Evolutionary conservation across 2,113 vertebrate genomes (phyloP).

Genomic region (Etheostoma cragini): DNA sequence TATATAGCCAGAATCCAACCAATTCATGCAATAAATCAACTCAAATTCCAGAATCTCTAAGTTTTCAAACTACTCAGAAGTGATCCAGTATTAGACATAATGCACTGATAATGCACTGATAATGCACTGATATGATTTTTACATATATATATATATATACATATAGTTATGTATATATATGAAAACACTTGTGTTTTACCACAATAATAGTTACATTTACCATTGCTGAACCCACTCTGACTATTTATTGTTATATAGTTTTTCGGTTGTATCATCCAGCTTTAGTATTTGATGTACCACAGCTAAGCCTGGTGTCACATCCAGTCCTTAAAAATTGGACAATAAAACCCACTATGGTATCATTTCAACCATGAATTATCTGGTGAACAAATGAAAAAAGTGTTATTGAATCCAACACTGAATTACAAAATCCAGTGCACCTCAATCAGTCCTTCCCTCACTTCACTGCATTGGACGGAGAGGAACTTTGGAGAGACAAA

Average conservation of each 20-base stretch:
- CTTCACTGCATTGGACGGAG: constrained; percentile 13
- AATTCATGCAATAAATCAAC: not conserved
- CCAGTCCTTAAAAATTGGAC: not conserved
- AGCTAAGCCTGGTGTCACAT: not conserved
- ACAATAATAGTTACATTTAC: not conserved
- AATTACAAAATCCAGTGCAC: constrained; percentile 13
- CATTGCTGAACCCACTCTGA: not conserved
- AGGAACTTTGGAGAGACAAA: constrained; percentile 43
- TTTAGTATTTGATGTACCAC: not conserved
- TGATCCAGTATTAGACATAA: not conserved
- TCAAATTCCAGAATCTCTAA: not conserved
- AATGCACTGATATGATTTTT: too few relatives aligned
- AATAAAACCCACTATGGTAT: not conserved
- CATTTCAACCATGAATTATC: constrained; percentile 18
- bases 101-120: not conserved
- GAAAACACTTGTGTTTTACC: too few relatives aligned
- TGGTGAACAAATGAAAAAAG: not conserved
- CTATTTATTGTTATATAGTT: not conserved
- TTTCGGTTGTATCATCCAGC: not conserved
- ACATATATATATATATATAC: too few relatives aligned
- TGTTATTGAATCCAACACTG: not conserved
- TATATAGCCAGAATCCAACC: not conserved
- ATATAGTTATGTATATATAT: too few relatives aligned
- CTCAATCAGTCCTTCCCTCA: not conserved
- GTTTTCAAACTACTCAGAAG: not conserved